These are phyloP conservation scores for Gonatopus flavifemur DNA, from an alignment of 1,140 invertebrate genomes.

Conservation along the genomic window DNA sequence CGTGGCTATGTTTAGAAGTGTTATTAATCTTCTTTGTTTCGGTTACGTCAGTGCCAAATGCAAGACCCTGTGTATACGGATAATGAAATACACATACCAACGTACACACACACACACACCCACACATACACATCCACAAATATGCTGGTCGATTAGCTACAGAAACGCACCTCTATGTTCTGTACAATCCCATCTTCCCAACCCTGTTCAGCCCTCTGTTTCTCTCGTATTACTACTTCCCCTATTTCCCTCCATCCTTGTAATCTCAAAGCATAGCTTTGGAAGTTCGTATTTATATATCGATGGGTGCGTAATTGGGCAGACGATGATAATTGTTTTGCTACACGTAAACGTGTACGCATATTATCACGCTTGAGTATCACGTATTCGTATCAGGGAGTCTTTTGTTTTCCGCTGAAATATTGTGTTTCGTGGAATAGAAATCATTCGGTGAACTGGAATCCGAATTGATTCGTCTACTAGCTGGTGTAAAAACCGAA, in stretches of 20 bases:
- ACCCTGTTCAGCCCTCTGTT: slow-evolving; percentile 5
- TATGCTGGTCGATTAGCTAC: slow-evolving; percentile 30
- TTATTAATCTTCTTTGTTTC: too few species aligned
- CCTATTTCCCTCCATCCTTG: slow-evolving; percentile 4
- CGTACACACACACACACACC: slow-evolving; percentile 21
- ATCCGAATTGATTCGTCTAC: too few species aligned
- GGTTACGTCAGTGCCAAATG: too few species aligned
- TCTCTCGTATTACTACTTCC: slow-evolving; percentile 1
- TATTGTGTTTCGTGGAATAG: too few species aligned
- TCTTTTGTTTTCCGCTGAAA: slow-evolving; percentile 15
- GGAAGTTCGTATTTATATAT: slow-evolving; percentile 10
- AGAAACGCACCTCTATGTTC: slow-evolving; percentile 16
- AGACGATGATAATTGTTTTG: slow-evolving; percentile 28
- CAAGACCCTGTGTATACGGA: too few species aligned
- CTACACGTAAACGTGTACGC: too few species aligned
- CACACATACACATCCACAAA: neutral
- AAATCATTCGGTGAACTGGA: too few species aligned
- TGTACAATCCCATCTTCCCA: neutral
- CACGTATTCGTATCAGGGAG: slow-evolving; percentile 11
- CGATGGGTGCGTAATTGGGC: slow-evolving; percentile 30
- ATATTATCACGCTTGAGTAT: too few species aligned
- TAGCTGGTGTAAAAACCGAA: too few species aligned
- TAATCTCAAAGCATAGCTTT: slow-evolving; percentile 11
- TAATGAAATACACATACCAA: slow-evolving; percentile 7
- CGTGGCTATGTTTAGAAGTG: too few species aligned